phyloP scores from a whole-genome alignment of 2,888 invertebrate species.

The Dichetophora obliterata region DNA sequence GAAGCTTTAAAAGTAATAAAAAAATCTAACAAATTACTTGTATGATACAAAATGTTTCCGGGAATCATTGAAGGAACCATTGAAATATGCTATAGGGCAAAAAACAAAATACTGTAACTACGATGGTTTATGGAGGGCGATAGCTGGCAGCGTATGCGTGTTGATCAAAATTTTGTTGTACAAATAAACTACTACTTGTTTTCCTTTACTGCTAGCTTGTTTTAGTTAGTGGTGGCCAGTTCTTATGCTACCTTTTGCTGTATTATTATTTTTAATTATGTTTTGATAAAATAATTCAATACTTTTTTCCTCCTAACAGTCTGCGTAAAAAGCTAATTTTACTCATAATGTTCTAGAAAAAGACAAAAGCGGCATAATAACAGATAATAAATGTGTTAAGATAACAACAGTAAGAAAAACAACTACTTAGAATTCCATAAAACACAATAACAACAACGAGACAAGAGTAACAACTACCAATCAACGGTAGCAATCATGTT shows the following conservation, averaged over 20 bases:
- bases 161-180: neutral
- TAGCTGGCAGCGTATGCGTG: neutral
- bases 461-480: neutral
- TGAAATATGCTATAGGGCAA: neutral
- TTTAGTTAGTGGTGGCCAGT: neutral
- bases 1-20: too few relatives aligned
- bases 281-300: slow-evolving; percentile 50
- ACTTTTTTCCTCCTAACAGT: too few relatives aligned
- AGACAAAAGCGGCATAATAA: neutral
- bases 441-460: neutral
- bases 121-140: neutral
- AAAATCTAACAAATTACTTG: neutral
- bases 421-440: neutral
- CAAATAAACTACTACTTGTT: neutral
- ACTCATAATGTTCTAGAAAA: too few relatives aligned
- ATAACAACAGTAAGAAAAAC: neutral
- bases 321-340: too few relatives aligned
- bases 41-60: too few relatives aligned
- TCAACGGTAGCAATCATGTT: slow-evolving; percentile 15
- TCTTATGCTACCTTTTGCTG: slow-evolving; percentile 22
- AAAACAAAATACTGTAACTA: neutral
- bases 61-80: neutral
- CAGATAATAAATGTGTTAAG: slow-evolving; percentile 2
- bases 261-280: slow-evolving; percentile 65
- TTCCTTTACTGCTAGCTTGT: neutral